A percentile compares a stretch with the other conserved stretches of the same genome.
Conservation (phyloP, 2,888 invertebrate species). For the Sphaerophoria rueppellii region DNA sequence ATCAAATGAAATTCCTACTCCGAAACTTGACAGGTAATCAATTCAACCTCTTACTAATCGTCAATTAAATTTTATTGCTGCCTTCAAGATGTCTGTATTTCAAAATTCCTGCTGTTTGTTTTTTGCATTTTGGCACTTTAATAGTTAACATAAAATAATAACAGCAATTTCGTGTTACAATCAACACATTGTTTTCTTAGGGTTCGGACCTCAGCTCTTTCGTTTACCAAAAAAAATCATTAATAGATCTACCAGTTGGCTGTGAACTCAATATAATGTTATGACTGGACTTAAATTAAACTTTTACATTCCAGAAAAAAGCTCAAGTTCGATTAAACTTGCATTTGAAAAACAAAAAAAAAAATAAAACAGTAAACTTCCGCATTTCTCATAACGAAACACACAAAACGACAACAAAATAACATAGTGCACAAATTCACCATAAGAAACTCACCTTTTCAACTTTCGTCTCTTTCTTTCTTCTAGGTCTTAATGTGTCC, state of each 20-base stretch:
- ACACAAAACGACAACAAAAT: not conserved
- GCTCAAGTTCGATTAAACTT: not conserved
- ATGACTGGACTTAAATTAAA: not conserved
- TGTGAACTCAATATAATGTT: not conserved
- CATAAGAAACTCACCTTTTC: conserved; percentile 52
- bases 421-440: conserved; percentile 52
- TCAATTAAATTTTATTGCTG: too few species aligned
- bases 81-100: too few species aligned
- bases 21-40: too few species aligned
- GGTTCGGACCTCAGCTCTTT: conserved; percentile 61
- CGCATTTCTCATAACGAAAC: conserved; percentile 44
- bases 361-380: conserved; percentile 41
- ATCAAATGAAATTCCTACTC: too few species aligned
- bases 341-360: not conserved
- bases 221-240: conserved; percentile 11
- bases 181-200: conserved; percentile 1
- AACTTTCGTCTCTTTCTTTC: not conserved
- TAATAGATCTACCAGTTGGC: not conserved
- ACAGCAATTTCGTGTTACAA: not conserved
- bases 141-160: not conserved
- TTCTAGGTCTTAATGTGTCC: conserved; percentile 6
- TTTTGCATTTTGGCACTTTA: not conserved
- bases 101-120: not conserved
- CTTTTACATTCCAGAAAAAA: not conserved
- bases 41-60: too few species aligned